Evolutionary conservation across 1,140 invertebrate species (phyloP), one percentile per base, ranked within the genome.

Genomic region (Eueides isabella): DNA sequence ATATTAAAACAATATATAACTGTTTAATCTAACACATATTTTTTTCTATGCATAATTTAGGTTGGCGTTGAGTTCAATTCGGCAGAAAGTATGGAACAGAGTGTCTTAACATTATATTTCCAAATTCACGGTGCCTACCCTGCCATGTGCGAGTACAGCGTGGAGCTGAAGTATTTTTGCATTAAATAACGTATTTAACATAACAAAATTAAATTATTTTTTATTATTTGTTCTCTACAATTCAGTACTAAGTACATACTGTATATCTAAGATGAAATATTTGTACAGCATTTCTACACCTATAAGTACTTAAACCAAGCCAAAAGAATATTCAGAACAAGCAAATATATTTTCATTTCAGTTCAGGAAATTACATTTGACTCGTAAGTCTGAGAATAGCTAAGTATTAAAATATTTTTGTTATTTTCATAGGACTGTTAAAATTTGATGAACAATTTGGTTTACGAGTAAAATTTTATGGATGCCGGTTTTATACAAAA

Each of bases 361-460:
- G 23, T 26, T 55, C 48, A 7, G 48, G 48, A 55, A 55, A 55
- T 55, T 55, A 55, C 48, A 55, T 55, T 19, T 11, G 48, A 55
- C 48, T 55, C 48, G 48, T 55, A 55, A 55, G 6, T 19, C 19
- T 55, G 23, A 55, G 48, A 55, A 55, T 7, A 55, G 19, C 48
- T 9, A 55, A 23, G 19, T 55, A 19, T 44, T n/a, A 19, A 55
- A 23, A 26, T 23, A 55, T 23, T 55, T 6, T 23, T 55, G 26
- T 55, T 55, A 55, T 55, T 55, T 55, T 55, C 48, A 55, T 55
- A 55, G 48, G 19, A 23, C 48, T 55, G 19, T 55, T 55, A 55
- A 55, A 55, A 23, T 23, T 55, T 55, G n/a, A 55, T 55, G 48
- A 55, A 55, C 26, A 55, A 26, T 26, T 55, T 55, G 48, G 2